Base-by-base conservation (phyloP, 92 coral and sea anemone species). In the Paragorgia papillata region DNA sequence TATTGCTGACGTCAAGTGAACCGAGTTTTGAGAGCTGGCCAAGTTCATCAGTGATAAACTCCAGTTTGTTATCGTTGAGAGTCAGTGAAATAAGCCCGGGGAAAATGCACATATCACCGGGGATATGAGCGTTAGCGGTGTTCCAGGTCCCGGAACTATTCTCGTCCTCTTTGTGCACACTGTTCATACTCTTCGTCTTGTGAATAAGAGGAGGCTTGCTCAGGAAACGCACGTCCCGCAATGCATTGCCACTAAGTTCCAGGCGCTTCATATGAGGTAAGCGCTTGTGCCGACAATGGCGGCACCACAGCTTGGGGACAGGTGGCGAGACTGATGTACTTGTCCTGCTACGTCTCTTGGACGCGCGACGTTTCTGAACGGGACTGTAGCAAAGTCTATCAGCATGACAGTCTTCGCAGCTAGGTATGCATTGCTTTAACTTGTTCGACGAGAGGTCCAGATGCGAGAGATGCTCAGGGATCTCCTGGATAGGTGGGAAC, bases 391-490 rank as follows among this genome's bases (percentile, higher is more conserved):
- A 95, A 18, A 76, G 66, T 61, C 75, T 66, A 39, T 76, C 87
- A 9, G 50, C 53, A 14, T 76, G 74, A 15, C 58, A 26, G 7
- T 88, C 79, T 14, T 63, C 81, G 2, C 85, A 65, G 27, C 85
- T 71, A 3, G 99, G 99, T 22, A 63, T 62, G 31, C 89, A 81
- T 26, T 35, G 34, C 5, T 71, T 78, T 29, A 95, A 84, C 29
- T 78, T 79, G 69, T 95, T 95, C 24, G 76, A 82, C 12, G 99
- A 95, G 25, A 95, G 60, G 69, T 95, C 99, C 10, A 95, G 59
- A 26, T 92, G 89, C 31, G 97, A 89, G 30, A 95, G 76, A 2
- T 93, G 92, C n/a, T 86, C 75, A 9, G 99, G 99, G 43, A 95
- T 89, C 71, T 88, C 79, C n/a, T 89, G 90, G 29, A 95, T 69